A percentile compares a stretch with the other conserved stretches of the same genome.
These are phyloP conservation scores for Microchirus variegatus DNA, from an alignment of 2,797 vertebrate species.

Conservation along the genomic window DNA sequence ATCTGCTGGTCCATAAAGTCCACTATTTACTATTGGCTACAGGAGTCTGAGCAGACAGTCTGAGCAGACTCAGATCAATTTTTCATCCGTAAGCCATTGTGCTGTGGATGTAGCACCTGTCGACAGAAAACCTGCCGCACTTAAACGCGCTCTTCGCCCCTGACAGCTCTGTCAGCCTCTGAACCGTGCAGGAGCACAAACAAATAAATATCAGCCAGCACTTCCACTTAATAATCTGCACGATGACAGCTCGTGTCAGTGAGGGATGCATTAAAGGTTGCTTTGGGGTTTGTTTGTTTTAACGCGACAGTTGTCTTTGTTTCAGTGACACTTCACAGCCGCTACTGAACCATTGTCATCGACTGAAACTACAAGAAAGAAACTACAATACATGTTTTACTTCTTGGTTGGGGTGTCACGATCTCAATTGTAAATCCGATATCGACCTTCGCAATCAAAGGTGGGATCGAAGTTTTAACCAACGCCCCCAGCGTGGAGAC, in stretches of 20 bases:
- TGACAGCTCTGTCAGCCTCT: conserved; percentile 10
- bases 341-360: conserved; percentile 10
- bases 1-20: conserved; percentile 6
- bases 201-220: conserved; percentile 13
- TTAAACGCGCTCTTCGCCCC: conserved; percentile 2
- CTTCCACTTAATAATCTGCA: conserved; percentile 27
- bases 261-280: neutral
- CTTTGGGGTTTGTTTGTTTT: neutral
- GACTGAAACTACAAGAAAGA: neutral
- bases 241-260: neutral
- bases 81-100: conserved; percentile 13
- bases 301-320: neutral
- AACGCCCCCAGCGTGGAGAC: no score
- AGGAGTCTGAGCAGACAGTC: no score
- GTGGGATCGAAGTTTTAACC: no score
- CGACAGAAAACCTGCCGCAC: neutral
- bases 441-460: no score
- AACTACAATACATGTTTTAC: no score
- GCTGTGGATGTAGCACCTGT: conserved; percentile 9
- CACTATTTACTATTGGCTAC: conserved; percentile 7
- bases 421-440: no score
- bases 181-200: conserved; percentile 15
- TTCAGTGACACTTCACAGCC: conserved; percentile 12
- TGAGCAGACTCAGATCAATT: conserved; percentile 4
- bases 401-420: no score